Conservation (phyloP, 2,113 vertebrate genomes). For the Rhinoptilus africanus region DNA sequence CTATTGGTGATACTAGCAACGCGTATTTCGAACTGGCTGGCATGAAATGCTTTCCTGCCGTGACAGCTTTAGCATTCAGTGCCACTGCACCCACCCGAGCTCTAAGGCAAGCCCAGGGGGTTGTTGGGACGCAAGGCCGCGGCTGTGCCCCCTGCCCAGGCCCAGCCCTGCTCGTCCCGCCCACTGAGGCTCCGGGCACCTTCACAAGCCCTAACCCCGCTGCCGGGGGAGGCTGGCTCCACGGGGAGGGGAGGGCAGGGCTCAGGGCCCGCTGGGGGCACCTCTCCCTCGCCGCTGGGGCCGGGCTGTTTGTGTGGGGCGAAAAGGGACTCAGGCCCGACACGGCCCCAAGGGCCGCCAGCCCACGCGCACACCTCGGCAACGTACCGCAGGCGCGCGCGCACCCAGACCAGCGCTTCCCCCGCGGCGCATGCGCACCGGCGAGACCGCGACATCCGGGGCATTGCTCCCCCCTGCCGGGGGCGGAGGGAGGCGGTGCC, state of each 20-base stretch:
- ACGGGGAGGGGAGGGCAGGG: no score
- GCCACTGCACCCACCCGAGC: accelerated
- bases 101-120: accelerated
- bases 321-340: no score
- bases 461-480: not conserved
- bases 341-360: not conserved
- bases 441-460: not conserved
- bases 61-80: accelerated
- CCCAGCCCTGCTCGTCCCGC: not conserved
- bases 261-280: accelerated
- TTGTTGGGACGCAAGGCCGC: accelerated
- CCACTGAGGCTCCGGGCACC: accelerated
- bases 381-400: not conserved
- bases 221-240: accelerated
- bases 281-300: not conserved
- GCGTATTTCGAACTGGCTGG: not conserved
- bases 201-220: accelerated
- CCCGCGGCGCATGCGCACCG: not conserved
- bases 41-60: not conserved
- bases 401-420: accelerated
- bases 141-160: not conserved
- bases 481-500: not conserved
- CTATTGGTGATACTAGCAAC: not conserved
- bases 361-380: not conserved
- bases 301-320: no score